phyloP scores from a whole-genome alignment of 1,140 invertebrate genomes.

The Pinna nobilis region DNA sequence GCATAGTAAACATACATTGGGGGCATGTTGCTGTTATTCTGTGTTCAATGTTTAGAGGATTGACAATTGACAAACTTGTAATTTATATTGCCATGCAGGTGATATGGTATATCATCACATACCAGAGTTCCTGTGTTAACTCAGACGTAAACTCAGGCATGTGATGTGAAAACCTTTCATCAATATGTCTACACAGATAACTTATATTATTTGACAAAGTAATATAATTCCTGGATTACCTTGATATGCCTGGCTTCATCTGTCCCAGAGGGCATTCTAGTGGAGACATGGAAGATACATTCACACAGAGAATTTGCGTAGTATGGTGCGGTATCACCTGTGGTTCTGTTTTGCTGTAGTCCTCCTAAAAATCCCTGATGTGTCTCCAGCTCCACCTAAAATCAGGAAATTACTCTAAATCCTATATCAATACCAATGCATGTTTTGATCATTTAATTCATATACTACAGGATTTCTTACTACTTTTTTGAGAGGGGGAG shows the following conservation, averaged over 20 bases:
- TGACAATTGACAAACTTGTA: too few relatives aligned
- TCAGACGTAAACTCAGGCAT: too few relatives aligned
- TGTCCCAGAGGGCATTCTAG: conserved; percentile 91
- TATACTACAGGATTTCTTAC: too few relatives aligned
- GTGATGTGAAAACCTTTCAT: too few relatives aligned
- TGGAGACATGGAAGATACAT: conserved; percentile 98
- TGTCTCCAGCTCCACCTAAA: conserved; percentile 89
- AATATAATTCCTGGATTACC: conserved; percentile 74
- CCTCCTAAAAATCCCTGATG: conserved; percentile 98
- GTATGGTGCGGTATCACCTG: conserved; percentile 95
- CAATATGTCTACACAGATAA: too few relatives aligned
- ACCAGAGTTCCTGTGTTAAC: too few relatives aligned
- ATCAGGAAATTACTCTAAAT: background rate
- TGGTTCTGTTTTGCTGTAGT: conserved; percentile 91
- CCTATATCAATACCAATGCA: background rate
- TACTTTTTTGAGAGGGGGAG: too few relatives aligned
- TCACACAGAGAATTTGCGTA: conserved; percentile 95
- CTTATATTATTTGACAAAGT: background rate
- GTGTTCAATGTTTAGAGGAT: too few relatives aligned
- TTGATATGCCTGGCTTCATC: conserved; percentile 83
- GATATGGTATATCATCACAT: too few relatives aligned
- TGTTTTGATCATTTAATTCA: background rate
- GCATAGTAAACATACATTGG: too few relatives aligned
- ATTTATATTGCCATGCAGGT: too few relatives aligned
- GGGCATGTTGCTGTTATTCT: too few relatives aligned